Conservation (phyloP, 1,140 invertebrate species). For the Asbolus verrucosus region DNA sequence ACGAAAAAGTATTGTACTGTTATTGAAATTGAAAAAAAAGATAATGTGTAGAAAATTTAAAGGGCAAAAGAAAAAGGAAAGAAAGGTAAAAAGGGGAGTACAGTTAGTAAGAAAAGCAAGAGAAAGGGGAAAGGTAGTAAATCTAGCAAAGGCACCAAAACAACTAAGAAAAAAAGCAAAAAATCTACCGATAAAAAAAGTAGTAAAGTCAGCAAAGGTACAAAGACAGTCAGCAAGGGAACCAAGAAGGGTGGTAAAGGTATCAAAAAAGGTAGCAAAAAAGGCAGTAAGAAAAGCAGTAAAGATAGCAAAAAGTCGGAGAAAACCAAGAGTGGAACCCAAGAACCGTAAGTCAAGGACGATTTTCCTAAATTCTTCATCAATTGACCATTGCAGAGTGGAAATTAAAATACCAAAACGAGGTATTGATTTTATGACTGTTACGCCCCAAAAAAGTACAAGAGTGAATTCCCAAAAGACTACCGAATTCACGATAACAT, state of each 20-base stretch:
- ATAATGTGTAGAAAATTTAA: no score
- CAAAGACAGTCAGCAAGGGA: slow-evolving; percentile 14
- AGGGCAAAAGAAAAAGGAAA: slow-evolving; percentile 45
- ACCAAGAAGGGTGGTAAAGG: slow-evolving; percentile 23
- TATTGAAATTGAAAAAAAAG: slow-evolving; percentile 15
- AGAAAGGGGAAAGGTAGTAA: slow-evolving; percentile 42
- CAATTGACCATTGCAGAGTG: background rate
- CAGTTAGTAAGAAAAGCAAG: slow-evolving; percentile 30
- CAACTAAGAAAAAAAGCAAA: slow-evolving; percentile 14
- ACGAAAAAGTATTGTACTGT: background rate
- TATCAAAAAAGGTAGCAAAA: background rate
- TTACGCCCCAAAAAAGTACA: slow-evolving; percentile 56
- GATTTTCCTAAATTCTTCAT: no score
- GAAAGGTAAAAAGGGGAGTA: background rate
- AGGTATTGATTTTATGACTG: slow-evolving; percentile 49
- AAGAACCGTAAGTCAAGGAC: slow-evolving; percentile 46
- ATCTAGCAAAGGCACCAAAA: slow-evolving; percentile 32
- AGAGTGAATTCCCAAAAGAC: slow-evolving; percentile 57
- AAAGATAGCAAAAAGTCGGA: slow-evolving; percentile 45
- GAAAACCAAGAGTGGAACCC: slow-evolving; percentile 36
- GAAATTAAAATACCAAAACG: slow-evolving; percentile 36
- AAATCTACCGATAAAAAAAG: slow-evolving; percentile 20
- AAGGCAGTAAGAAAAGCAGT: slow-evolving; percentile 23
- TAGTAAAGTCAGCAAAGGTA: slow-evolving; percentile 8
- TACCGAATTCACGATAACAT: slow-evolving; percentile 60